These are phyloP conservation scores for Melanargia galathea DNA, from an alignment of 2,888 invertebrate genomes.

Conservation along the genomic window DNA sequence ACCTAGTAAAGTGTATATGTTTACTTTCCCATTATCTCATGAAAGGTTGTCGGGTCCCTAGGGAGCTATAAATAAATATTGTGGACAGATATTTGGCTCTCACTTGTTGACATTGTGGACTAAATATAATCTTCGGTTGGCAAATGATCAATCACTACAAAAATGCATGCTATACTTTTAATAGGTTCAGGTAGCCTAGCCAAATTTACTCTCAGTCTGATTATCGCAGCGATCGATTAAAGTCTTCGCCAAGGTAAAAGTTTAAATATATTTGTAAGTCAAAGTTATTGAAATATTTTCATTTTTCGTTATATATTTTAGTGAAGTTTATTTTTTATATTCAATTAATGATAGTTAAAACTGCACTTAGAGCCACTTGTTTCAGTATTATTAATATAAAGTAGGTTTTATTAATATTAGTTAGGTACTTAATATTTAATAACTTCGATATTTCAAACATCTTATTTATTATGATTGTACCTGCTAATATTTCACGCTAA, in stretches of 20 bases:
- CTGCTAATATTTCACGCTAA: constrained; percentile 1
- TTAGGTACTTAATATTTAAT: neutral
- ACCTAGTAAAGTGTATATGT: constrained; percentile 3
- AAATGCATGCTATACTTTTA: constrained; percentile 32
- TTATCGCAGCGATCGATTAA: constrained; percentile 20
- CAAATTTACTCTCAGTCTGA: constrained; percentile 31
- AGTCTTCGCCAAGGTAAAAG: constrained; percentile 25
- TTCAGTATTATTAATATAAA: neutral
- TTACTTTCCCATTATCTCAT: constrained; percentile 28
- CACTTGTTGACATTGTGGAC: constrained; percentile 29
- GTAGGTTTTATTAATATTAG: neutral
- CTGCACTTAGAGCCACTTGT: neutral
- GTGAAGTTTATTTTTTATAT: neutral
- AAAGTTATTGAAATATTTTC: neutral
- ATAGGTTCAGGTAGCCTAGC: constrained; percentile 29
- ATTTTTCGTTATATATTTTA: neutral
- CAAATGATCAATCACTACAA: constrained; percentile 35
- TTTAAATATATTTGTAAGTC: constrained; percentile 1
- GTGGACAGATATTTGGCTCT: constrained; percentile 35
- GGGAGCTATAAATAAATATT: constrained; percentile 24
- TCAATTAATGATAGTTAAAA: neutral
- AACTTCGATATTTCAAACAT: neutral
- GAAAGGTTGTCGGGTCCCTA: constrained; percentile 22
- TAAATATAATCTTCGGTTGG: constrained; percentile 35
- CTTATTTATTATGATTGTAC: neutral